Base-by-base conservation (phyloP, 2,888 invertebrate species). In the Drosophila histrio region DNA sequence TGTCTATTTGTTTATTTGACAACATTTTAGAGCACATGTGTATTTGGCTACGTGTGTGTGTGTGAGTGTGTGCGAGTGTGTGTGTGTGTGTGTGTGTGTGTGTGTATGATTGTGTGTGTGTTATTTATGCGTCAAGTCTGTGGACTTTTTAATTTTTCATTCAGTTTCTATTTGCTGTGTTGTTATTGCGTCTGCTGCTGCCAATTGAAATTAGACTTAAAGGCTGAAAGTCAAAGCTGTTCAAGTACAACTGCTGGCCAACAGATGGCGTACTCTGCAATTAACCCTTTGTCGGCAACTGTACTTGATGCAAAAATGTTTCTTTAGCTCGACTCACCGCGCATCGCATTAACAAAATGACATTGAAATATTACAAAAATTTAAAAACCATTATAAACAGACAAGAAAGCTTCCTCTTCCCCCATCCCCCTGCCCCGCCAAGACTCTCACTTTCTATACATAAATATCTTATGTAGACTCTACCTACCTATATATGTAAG, bases 311-410 rank as follows among this genome's bases (percentile, higher is more conserved):
- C 8, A 9, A 9, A 36, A 36, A 15, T 8, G 15, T 24, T 15
- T 5, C 43, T 28, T 17, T 24, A 9, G 22, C 34, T 19, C 38
- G 28, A 15, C 43, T 44, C 56, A 63, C 53, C 56, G 66, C 53
- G 62, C 73, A 11, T 39, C 21, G 78, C 78, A 79, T 80, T 80
- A 77, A 75, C 73, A 26, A 69, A 85, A 84, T 81, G 81, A 79
- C 81, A 79, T 84, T 83, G 79, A 83, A 83, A 82, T 83, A 83
- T 83, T 85, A 85, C 77, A 57, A 71, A 80, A 86, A 84, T 84
- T 84, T 83, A 86, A 84, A 84, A 84, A 83, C 84, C 84, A 84
- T 84, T 84, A 84, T 66, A 75, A 83, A 66, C 84, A 84, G 83
- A 75, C 75, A 74, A 65, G 62, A 72, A 61, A 44, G 53, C 36